phyloP scores from a whole-genome alignment of 1,140 invertebrate genomes.

The Dolichoris vasculosae region DNA sequence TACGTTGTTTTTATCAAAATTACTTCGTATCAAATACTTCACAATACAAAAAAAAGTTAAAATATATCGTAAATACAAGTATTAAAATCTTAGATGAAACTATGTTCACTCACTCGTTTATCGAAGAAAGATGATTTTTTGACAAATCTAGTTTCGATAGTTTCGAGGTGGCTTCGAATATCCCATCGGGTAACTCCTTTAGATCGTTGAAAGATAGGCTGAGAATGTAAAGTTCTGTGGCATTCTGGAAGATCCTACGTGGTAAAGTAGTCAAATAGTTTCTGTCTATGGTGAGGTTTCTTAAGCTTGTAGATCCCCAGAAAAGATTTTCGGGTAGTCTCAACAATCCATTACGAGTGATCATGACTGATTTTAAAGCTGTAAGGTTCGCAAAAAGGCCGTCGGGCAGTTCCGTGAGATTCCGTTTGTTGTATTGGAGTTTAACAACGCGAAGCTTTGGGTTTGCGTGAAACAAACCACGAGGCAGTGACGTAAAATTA shows the following conservation, averaged over 20 bases:
- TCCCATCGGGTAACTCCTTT: constrained; percentile 70
- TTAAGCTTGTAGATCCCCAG: constrained; percentile 73
- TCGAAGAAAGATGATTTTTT: constrained; percentile 75
- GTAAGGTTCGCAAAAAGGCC: constrained; percentile 40
- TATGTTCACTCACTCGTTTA: constrained; percentile 74
- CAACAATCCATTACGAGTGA: constrained; percentile 66
- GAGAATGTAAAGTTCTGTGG: constrained; percentile 75
- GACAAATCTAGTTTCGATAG: constrained; percentile 76
- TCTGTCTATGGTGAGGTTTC: constrained; percentile 75
- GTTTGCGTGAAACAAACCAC: constrained; percentile 21
- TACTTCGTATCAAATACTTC: too few species aligned
- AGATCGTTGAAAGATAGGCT: constrained; percentile 78
- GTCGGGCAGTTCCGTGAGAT: constrained; percentile 37
- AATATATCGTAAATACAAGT: neutral
- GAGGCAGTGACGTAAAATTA: constrained; percentile 43
- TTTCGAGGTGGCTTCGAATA: constrained; percentile 74
- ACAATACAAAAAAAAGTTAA: neutral
- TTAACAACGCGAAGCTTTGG: constrained; percentile 5
- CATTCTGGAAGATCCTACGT: constrained; percentile 76
- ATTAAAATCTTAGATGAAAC: neutral
- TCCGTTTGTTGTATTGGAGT: constrained; percentile 46
- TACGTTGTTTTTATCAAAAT: too few species aligned
- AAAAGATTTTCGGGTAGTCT: constrained; percentile 77
- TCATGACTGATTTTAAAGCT: constrained; percentile 13
- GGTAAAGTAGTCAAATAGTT: constrained; percentile 77